phyloP scores from a whole-genome alignment of 2,113 vertebrate genomes.

The Chauna torquata region DNA sequence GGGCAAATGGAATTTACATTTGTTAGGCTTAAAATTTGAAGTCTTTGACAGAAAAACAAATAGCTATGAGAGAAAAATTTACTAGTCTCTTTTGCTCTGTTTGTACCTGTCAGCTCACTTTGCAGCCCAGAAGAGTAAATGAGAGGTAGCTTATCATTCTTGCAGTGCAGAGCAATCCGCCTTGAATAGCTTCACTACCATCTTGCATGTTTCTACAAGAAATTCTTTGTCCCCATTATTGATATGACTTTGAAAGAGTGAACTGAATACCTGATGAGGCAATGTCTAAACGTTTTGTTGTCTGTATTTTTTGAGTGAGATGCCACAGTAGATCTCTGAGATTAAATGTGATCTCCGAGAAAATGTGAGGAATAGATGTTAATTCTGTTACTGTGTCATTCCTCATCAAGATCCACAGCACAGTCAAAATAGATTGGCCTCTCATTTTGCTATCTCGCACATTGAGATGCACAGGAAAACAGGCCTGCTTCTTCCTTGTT shows the following conservation, averaged over 20 bases:
- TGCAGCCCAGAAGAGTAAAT: background rate
- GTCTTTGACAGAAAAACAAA: constrained; percentile 32
- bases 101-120: constrained; percentile 24
- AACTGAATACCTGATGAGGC: background rate
- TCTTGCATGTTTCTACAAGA: background rate
- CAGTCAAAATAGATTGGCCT: background rate
- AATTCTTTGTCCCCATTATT: background rate
- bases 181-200: background rate
- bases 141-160: background rate
- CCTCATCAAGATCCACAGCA: background rate
- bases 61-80: background rate
- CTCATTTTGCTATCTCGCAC: background rate
- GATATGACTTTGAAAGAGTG: background rate
- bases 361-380: background rate
- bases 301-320: background rate
- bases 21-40: background rate
- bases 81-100: background rate
- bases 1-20: constrained; percentile 13
- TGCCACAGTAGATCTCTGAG: background rate
- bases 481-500: background rate
- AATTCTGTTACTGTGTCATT: background rate
- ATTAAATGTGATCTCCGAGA: background rate
- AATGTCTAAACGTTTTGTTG: background rate
- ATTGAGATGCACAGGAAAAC: background rate
- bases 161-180: background rate